Conservation (phyloP, 2,113 vertebrate species). For the Aptenodytes patagonicus region DNA sequence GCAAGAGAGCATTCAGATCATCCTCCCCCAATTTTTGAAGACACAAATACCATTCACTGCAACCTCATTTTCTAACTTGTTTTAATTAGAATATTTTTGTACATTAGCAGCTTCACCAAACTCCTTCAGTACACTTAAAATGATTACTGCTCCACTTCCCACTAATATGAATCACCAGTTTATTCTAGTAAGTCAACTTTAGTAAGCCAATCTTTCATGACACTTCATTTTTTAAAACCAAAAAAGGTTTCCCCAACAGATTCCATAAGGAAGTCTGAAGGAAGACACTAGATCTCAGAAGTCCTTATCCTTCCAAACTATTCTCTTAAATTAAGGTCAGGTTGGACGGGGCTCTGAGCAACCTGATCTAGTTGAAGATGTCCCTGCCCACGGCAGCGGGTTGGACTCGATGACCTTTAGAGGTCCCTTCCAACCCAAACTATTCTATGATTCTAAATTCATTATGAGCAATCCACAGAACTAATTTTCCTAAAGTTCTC, state of each 20-base stretch:
- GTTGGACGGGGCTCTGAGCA: too few species aligned
- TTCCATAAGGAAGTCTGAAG: neutral
- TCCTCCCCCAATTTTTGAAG: neutral
- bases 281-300: neutral
- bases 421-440: neutral
- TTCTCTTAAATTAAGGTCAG: neutral
- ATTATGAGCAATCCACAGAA: neutral
- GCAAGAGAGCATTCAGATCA: neutral
- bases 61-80: neutral
- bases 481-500: neutral
- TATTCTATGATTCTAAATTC: neutral
- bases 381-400: too few species aligned
- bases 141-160: neutral
- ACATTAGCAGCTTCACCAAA: neutral
- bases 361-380: too few species aligned
- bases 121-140: neutral
- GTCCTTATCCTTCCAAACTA: neutral
- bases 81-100: neutral
- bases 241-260: neutral
- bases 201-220: neutral
- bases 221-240: neutral
- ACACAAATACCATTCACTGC: neutral
- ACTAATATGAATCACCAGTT: neutral
- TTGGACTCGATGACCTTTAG: too few species aligned
- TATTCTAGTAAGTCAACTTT: neutral